Evolutionary conservation across 1,140 invertebrate species (phyloP).

Genomic region (Drosophila bifasciata): DNA sequence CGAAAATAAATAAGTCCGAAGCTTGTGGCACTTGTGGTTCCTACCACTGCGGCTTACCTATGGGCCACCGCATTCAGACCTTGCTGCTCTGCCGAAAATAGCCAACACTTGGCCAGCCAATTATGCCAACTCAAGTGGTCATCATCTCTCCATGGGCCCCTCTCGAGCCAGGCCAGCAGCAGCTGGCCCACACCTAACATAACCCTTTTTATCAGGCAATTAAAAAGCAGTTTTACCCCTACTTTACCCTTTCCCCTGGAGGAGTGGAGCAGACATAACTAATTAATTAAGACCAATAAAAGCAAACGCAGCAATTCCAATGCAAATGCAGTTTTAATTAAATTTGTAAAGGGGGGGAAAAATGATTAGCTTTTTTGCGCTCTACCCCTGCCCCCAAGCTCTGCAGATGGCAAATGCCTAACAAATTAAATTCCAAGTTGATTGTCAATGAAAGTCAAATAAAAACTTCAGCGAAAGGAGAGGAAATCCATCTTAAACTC

Average conservation of each 20-base stretch:
- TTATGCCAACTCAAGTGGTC: conserved; percentile 67
- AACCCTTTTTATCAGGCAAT: conserved; percentile 43
- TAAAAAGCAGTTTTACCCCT: conserved; percentile 47
- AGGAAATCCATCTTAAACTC: not conserved
- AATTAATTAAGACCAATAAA: conserved; percentile 66
- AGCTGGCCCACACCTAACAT: conserved; percentile 24
- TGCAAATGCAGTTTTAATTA: conserved; percentile 75
- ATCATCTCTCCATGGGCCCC: conserved; percentile 25
- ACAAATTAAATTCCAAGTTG: conserved; percentile 42
- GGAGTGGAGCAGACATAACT: conserved; percentile 51
- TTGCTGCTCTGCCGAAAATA: conserved; percentile 30
- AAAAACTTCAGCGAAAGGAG: conserved; percentile 38
- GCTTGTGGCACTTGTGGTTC: not conserved
- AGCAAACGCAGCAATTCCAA: conserved; percentile 50
- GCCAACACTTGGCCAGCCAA: conserved; percentile 58
- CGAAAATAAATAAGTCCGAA: conserved; percentile 23
- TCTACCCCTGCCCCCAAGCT: no score
- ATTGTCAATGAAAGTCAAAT: conserved; percentile 67
- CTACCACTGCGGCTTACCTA: not conserved
- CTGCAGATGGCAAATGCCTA: not conserved
- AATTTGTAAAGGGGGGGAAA: conserved; percentile 43
- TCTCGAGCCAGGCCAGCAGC: conserved; percentile 27
- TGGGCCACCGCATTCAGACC: conserved; percentile 26
- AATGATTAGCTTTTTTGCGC: conserved; percentile 5
- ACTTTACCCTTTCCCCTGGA: conserved; percentile 3